These are phyloP conservation scores for Chionomys nivalis DNA, from an alignment of 2,113 vertebrate species.

Conservation along the genomic window DNA sequence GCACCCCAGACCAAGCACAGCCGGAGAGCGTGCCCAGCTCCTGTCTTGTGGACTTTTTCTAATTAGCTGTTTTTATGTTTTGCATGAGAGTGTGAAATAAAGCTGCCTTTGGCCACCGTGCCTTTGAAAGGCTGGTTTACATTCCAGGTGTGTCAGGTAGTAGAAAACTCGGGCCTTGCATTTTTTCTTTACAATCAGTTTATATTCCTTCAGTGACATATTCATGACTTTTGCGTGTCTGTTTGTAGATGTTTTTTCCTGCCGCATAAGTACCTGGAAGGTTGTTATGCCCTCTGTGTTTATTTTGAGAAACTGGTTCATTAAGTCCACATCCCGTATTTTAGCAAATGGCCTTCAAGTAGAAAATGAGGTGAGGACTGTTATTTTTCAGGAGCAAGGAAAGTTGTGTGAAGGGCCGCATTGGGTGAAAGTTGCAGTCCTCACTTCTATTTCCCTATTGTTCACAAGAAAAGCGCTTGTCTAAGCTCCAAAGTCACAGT, in stretches of 20 bases:
- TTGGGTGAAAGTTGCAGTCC: constrained; percentile 15
- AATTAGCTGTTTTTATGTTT: constrained; percentile 48
- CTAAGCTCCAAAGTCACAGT: constrained; percentile 64
- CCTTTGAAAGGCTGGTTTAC: constrained; percentile 4
- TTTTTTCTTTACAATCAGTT: constrained; percentile 75
- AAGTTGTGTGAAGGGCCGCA: constrained; percentile 68
- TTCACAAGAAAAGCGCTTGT: constrained; percentile 61
- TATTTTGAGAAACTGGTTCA: constrained; percentile 74
- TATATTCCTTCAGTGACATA: constrained; percentile 69
- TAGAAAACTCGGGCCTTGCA: constrained; percentile 43
- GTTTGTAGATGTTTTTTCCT: constrained; percentile 15
- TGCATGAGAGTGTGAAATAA: constrained; percentile 56
- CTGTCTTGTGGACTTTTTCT: neutral
- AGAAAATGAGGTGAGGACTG: constrained; percentile 70
- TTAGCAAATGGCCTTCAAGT: constrained; percentile 77
- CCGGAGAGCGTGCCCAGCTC: neutral
- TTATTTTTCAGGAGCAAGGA: constrained; percentile 80
- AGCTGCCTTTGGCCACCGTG: constrained; percentile 59
- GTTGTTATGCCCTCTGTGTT: constrained; percentile 56
- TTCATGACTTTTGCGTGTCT: constrained; percentile 73
- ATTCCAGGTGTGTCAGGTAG: constrained; percentile 69
- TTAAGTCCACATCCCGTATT: constrained; percentile 75
- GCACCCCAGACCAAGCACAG: neutral
- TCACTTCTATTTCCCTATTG: constrained; percentile 73
- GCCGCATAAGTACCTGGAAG: constrained; percentile 5